Conservation (phyloP, 1,140 invertebrate species). For the Caenorhabditis briggsae region DNA sequence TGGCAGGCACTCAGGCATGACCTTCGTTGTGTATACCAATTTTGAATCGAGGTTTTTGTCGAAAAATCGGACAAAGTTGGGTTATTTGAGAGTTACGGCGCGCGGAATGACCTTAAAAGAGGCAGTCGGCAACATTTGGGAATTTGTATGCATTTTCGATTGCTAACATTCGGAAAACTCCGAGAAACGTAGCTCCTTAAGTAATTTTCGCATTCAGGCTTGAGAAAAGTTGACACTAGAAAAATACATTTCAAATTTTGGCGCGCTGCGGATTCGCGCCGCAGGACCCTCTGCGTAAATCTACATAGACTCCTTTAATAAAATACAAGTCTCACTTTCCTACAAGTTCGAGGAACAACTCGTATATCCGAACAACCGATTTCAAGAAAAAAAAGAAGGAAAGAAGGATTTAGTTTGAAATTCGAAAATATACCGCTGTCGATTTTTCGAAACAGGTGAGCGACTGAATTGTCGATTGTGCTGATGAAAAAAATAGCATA, state of each 20-base stretch:
- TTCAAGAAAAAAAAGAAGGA: too few species aligned
- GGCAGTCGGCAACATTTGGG: slow-evolving; percentile 8
- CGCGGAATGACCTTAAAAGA: slow-evolving; percentile 36
- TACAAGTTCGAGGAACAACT: too few species aligned
- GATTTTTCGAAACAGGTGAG: too few species aligned
- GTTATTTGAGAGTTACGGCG: slow-evolving; percentile 35
- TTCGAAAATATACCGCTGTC: too few species aligned
- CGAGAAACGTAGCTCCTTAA: too few species aligned
- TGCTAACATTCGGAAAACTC: not conserved
- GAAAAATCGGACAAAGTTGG: slow-evolving; percentile 1
- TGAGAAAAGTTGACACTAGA: not conserved
- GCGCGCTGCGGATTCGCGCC: not conserved
- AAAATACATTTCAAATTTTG: not conserved
- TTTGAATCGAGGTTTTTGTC: slow-evolving; percentile 19
- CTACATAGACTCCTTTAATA: not conserved
- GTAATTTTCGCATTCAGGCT: not conserved
- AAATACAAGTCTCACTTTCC: too few species aligned
- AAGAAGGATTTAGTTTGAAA: too few species aligned
- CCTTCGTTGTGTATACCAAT: slow-evolving; percentile 12
- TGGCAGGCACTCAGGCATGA: not conserved
- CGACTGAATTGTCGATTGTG: not conserved
- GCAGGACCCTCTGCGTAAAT: not conserved
- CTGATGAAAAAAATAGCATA: not conserved
- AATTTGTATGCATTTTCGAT: not conserved
- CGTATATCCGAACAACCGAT: too few species aligned